A percentile compares a stretch with the other conserved stretches of the same genome.
Evolutionary conservation across 2,888 invertebrate species (phyloP).

Genomic region (Pyrochroa serraticornis): DNA sequence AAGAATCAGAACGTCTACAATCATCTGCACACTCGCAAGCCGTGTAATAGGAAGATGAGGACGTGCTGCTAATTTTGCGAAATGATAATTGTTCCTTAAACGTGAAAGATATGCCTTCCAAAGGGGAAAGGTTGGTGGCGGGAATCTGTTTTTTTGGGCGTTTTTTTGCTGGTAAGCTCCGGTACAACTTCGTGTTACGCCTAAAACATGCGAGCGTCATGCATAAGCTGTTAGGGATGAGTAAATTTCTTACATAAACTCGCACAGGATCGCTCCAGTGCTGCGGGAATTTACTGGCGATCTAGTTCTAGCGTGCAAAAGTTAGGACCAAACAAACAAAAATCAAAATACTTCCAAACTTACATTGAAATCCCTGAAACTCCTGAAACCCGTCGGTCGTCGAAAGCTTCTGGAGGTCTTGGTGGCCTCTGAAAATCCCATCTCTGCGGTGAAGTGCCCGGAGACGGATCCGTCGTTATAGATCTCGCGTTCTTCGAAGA

Average conservation of each 20-base stretch:
- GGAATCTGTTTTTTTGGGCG: constrained; percentile 39
- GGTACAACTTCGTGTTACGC: constrained; percentile 52
- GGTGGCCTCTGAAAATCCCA: constrained; percentile 59
- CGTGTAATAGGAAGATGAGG: constrained; percentile 49
- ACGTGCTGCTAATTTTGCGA: constrained; percentile 43
- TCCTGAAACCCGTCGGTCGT: constrained; percentile 64
- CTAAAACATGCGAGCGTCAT: constrained; percentile 49
- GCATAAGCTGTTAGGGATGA: too few species aligned
- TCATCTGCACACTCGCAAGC: constrained; percentile 49
- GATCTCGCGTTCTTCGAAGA: constrained; percentile 56
- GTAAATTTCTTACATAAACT: not conserved
- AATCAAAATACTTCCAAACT: constrained; percentile 49
- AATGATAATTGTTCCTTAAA: constrained; percentile 52
- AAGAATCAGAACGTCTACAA: constrained; percentile 42
- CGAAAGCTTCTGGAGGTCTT: constrained; percentile 56
- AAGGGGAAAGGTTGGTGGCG: constrained; percentile 39
- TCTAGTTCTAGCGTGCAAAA: not conserved
- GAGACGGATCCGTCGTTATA: constrained; percentile 60
- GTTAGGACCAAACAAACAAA: not conserved
- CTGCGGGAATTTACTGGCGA: not conserved
- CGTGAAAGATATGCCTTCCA: constrained; percentile 55
- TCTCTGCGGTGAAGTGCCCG: constrained; percentile 63
- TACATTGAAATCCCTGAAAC: constrained; percentile 66
- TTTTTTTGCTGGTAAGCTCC: constrained; percentile 52
- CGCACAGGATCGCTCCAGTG: not conserved